Percentiles rank a stretch among this genome's conserved stretches.
Conservation (phyloP, 23 tunicate species). For the Trididemnum miniatum region DNA sequence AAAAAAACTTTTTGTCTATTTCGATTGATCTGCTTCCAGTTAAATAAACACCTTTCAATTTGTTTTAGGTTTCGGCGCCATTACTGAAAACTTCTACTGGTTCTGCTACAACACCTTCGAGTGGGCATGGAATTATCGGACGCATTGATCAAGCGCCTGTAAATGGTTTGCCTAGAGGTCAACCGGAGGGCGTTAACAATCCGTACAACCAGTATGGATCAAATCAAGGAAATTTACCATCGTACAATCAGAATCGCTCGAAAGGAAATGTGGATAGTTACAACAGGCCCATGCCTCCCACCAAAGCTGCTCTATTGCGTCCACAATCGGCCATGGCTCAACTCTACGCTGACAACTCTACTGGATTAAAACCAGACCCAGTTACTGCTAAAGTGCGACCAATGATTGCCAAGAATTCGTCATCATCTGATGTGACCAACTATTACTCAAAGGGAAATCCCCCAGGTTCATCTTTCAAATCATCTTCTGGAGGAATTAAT, state of each 20-base stretch:
- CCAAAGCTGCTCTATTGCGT: background rate
- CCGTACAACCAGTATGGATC: background rate
- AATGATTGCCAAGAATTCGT: slow-evolving; percentile 54
- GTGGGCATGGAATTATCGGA: slow-evolving; percentile 16
- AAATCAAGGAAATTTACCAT: slow-evolving; percentile 6
- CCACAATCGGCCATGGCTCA: slow-evolving; percentile 85
- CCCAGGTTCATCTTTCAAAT: background rate
- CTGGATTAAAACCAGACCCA: slow-evolving; percentile 34
- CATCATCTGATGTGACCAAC: background rate
- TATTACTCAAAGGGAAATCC: background rate
- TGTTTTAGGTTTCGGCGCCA: slow-evolving; percentile 9
- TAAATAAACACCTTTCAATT: too few relatives aligned
- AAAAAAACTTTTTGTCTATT: too few relatives aligned
- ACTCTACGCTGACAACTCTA: slow-evolving; percentile 31
- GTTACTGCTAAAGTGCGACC: slow-evolving; percentile 85
- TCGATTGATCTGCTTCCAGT: too few relatives aligned
- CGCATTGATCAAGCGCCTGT: slow-evolving; percentile 43
- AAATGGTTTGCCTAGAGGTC: slow-evolving; percentile 29
- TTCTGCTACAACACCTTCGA: background rate
- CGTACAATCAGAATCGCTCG: background rate
- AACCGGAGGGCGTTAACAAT: slow-evolving; percentile 52
- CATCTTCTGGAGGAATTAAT: slow-evolving; percentile 47
- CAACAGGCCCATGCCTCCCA: background rate
- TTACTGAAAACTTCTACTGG: background rate
- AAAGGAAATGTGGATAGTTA: slow-evolving; percentile 10